Percentiles rank a stretch among this genome's conserved stretches.
Evolutionary conservation across 2,888 invertebrate species (phyloP).

Genomic region (Oligia latruncula): DNA sequence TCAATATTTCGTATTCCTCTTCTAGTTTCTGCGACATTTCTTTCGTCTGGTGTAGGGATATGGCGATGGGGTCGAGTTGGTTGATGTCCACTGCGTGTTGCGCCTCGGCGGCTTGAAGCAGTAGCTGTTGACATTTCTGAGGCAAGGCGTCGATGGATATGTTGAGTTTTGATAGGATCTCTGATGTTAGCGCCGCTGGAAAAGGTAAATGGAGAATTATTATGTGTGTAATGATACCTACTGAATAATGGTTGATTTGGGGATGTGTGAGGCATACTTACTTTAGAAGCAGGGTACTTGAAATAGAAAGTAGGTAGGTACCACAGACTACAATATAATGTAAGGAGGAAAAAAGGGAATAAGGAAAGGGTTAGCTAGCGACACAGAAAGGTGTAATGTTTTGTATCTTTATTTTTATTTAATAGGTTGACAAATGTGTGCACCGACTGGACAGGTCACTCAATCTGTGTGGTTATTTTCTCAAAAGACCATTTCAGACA

Average conservation of each 20-base stretch:
- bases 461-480: background rate
- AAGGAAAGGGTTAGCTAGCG: background rate
- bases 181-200: slow-evolving; percentile 77
- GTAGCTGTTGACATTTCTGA: slow-evolving; percentile 78
- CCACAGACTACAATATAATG: no score
- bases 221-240: no score
- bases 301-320: background rate
- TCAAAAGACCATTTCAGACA: background rate
- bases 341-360: background rate
- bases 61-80: slow-evolving; percentile 77
- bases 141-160: slow-evolving; percentile 80
- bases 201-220: slow-evolving; percentile 10
- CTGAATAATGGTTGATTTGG: background rate
- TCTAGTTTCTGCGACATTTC: slow-evolving; percentile 74
- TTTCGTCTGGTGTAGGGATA: slow-evolving; percentile 76
- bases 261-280: background rate
- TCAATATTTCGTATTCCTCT: slow-evolving; percentile 82
- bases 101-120: slow-evolving; percentile 71
- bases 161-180: slow-evolving; percentile 78
- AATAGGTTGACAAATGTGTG: background rate
- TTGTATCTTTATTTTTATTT: background rate
- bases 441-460: background rate
- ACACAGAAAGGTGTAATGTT: background rate
- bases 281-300: background rate
- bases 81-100: slow-evolving; percentile 72